These are phyloP conservation scores for Caenorhabditis wallacei DNA, from an alignment of 2,888 invertebrate genomes.

Conservation along the genomic window DNA sequence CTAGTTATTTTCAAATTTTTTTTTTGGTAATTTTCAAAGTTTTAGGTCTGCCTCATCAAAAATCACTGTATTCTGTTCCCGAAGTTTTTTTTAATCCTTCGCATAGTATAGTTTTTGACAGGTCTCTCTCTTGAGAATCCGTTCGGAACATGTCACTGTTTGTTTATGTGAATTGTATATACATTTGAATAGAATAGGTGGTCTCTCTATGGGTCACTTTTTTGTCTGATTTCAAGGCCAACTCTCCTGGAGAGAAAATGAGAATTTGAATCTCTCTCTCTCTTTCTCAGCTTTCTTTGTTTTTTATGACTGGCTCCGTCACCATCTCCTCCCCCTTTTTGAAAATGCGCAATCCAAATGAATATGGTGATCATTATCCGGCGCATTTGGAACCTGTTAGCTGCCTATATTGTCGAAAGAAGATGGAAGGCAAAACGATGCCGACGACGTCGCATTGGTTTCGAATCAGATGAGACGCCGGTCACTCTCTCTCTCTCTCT, in stretches of 20 bases:
- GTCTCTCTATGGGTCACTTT: constrained; percentile 41
- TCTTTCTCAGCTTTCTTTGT: neutral
- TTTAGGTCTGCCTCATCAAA: too few relatives aligned
- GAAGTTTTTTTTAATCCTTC: neutral
- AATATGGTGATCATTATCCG: constrained; percentile 61
- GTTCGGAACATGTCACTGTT: constrained; percentile 36
- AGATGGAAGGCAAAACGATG: constrained; percentile 42
- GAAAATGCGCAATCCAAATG: constrained; percentile 35
- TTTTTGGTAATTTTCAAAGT: too few relatives aligned
- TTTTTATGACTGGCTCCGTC: constrained; percentile 1
- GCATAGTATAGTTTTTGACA: constrained; percentile 5
- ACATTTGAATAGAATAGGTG: constrained; percentile 31
- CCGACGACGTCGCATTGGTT: constrained; percentile 46
- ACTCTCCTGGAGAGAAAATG: neutral
- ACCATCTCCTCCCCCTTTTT: neutral
- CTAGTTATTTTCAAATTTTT: neutral
- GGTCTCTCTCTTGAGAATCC: neutral
- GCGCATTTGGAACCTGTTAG: constrained; percentile 52
- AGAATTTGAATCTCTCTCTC: neutral
- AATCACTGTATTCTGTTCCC: neutral
- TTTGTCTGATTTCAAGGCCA: constrained; percentile 38
- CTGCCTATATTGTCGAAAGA: constrained; percentile 28
- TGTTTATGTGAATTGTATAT: constrained; percentile 54
- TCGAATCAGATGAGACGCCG: constrained; percentile 52
- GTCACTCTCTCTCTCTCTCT: constrained; percentile 24